Percentiles rank a stretch among this genome's conserved stretches.
phyloP scores from a whole-genome alignment of 2,113 vertebrate species.

The Caranx ignobilis region DNA sequence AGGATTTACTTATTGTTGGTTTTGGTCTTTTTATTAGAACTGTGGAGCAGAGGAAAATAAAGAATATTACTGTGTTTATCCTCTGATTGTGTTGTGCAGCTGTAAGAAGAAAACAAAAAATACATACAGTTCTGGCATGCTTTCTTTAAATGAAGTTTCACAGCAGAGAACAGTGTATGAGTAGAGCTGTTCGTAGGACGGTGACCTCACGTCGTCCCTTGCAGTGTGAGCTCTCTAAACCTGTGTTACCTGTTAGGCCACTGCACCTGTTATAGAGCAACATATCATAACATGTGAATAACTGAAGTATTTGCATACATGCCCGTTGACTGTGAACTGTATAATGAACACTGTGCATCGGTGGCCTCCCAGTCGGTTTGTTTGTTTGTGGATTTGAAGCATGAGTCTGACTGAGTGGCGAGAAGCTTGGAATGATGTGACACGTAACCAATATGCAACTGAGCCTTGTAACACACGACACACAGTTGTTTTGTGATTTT shows the following conservation, averaged over 20 bases:
- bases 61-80: background rate
- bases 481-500: conserved; percentile 65
- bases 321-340: conserved; percentile 51
- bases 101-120: background rate
- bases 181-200: background rate
- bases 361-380: conserved; percentile 49
- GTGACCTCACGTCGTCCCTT: background rate
- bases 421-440: conserved; percentile 73
- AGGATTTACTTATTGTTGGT: background rate
- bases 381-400: conserved; percentile 67
- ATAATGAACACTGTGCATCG: conserved; percentile 44
- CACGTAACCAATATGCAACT: conserved; percentile 66
- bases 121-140: background rate
- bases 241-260: conserved; percentile 24
- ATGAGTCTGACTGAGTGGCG: conserved; percentile 79
- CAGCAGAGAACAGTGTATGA: background rate
- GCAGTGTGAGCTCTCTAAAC: conserved; percentile 6
- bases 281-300: conserved; percentile 7
- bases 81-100: background rate
- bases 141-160: background rate
- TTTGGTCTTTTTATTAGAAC: conserved; percentile 33
- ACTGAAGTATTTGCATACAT: conserved; percentile 14
- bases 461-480: conserved; percentile 57
- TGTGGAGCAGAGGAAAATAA: conserved; percentile 8
- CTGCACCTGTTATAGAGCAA: background rate